These are phyloP conservation scores for Bradypodion pumilum DNA, from an alignment of 2,797 vertebrate genomes.

Conservation along the genomic window DNA sequence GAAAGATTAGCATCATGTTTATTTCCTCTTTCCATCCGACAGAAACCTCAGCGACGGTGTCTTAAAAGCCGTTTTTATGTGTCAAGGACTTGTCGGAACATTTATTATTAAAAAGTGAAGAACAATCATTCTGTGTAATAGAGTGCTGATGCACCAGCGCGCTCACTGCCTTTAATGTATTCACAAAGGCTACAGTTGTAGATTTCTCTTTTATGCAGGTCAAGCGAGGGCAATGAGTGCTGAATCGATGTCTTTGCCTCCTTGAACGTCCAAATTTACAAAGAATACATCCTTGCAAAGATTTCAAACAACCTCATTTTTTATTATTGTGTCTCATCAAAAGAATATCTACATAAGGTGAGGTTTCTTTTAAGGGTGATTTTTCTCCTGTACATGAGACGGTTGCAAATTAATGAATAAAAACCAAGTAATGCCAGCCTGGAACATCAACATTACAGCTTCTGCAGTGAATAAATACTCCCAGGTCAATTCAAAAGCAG, in stretches of 20 bases:
- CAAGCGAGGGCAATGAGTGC: constrained; percentile 83
- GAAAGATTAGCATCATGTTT: not conserved
- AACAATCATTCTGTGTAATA: constrained; percentile 51
- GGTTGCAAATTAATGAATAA: constrained; percentile 87
- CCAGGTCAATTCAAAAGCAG: constrained; percentile 81
- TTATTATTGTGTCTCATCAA: constrained; percentile 83
- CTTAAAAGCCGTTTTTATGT: constrained; percentile 47
- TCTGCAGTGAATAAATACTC: constrained; percentile 88
- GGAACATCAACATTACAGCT: constrained; percentile 73
- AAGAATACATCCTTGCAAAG: constrained; percentile 74
- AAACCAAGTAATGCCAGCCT: constrained; percentile 75
- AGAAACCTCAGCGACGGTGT: not conserved
- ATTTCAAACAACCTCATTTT: constrained; percentile 76
- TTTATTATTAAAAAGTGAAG: constrained; percentile 55
- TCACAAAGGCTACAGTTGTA: constrained; percentile 79
- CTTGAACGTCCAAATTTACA: constrained; percentile 71
- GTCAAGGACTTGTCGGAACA: constrained; percentile 46
- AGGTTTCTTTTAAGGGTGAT: constrained; percentile 58
- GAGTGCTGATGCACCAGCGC: constrained; percentile 60
- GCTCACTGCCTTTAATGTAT: constrained; percentile 76
- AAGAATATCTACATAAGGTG: constrained; percentile 78
- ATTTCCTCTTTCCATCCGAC: constrained; percentile 3
- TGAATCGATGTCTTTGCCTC: constrained; percentile 79
- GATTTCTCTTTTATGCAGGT: constrained; percentile 83
- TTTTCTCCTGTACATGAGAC: constrained; percentile 83